Conservation (phyloP, 1,140 invertebrate genomes). For the Drosophila persimilis region DNA sequence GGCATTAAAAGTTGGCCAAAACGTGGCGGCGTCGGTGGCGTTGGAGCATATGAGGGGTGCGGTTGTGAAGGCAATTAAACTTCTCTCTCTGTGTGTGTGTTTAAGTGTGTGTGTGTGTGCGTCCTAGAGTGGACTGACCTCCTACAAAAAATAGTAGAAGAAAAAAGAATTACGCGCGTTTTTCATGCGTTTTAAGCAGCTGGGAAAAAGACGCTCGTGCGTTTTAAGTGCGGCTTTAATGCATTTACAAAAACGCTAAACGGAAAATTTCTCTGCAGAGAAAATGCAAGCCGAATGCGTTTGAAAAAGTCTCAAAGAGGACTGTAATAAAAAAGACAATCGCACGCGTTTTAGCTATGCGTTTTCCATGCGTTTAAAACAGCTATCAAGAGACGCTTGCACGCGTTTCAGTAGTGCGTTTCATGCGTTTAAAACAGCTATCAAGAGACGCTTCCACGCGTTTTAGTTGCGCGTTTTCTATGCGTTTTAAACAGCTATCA, state of each 20-base stretch:
- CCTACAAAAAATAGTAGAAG: not conserved
- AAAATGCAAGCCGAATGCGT: too few species aligned
- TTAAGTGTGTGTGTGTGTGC: too few species aligned
- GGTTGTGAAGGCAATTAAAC: slow-evolving; percentile 59
- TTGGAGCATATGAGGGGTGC: not conserved
- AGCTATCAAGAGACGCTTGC: slow-evolving; percentile 19
- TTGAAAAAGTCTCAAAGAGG: too few species aligned
- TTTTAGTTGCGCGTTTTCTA: too few species aligned
- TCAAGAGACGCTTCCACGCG: not conserved
- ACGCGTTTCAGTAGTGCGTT: not conserved
- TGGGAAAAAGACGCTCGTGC: slow-evolving; percentile 11
- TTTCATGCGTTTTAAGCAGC: not conserved
- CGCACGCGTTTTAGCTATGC: not conserved
- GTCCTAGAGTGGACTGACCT: slow-evolving; percentile 30
- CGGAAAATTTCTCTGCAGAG: too few species aligned
- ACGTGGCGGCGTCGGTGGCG: not conserved
- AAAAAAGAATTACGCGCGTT: too few species aligned
- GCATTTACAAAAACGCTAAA: slow-evolving; percentile 8
- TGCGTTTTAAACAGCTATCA: too few species aligned
- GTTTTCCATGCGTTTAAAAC: too few species aligned
- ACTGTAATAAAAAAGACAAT: not conserved
- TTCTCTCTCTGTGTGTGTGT: slow-evolving; percentile 9
- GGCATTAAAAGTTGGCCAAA: slow-evolving; percentile 40
- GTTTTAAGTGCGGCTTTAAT: slow-evolving; percentile 14
- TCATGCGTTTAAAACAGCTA: slow-evolving; percentile 23